phyloP scores from a whole-genome alignment of 2,797 vertebrate genomes.

The Nannoperca obscura region DNA sequence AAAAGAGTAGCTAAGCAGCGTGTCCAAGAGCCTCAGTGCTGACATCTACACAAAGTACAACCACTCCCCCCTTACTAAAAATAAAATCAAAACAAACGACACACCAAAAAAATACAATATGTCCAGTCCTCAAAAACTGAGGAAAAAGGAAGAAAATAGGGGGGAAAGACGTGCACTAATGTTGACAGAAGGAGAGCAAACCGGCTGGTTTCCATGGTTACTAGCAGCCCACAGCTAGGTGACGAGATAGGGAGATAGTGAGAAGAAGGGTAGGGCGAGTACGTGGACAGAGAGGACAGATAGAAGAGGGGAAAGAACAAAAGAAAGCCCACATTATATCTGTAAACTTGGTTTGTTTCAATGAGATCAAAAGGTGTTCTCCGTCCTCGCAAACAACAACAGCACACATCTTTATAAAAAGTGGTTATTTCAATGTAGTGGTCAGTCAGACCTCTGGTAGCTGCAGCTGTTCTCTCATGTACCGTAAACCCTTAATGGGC shows the following conservation, averaged over 20 bases:
- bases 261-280: slow-evolving; percentile 48
- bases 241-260: slow-evolving; percentile 53
- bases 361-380: not conserved
- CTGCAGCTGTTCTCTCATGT: slow-evolving; percentile 3
- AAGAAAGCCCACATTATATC: slow-evolving; percentile 15
- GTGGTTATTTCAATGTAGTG: not conserved
- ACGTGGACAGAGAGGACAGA: slow-evolving; percentile 56
- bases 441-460: slow-evolving; percentile 1
- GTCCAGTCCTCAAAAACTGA: slow-evolving; percentile 8
- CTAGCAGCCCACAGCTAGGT: slow-evolving; percentile 68
- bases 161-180: slow-evolving; percentile 32
- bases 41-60: not conserved
- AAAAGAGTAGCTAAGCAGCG: not conserved
- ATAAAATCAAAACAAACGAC: slow-evolving; percentile 2
- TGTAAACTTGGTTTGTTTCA: not conserved
- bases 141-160: not conserved
- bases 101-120: slow-evolving; percentile 11
- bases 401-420: not conserved
- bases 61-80: not conserved
- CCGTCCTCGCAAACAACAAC: not conserved
- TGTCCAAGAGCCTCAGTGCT: slow-evolving; percentile 1
- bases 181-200: slow-evolving; percentile 59
- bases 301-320: slow-evolving; percentile 26
- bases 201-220: slow-evolving; percentile 80
- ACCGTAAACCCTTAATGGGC: slow-evolving; percentile 10